Percentiles rank a stretch among this genome's conserved stretches.
These are phyloP conservation scores for Gryon sp. DNA, from an alignment of 1,140 invertebrate genomes.

Conservation along the genomic window DNA sequence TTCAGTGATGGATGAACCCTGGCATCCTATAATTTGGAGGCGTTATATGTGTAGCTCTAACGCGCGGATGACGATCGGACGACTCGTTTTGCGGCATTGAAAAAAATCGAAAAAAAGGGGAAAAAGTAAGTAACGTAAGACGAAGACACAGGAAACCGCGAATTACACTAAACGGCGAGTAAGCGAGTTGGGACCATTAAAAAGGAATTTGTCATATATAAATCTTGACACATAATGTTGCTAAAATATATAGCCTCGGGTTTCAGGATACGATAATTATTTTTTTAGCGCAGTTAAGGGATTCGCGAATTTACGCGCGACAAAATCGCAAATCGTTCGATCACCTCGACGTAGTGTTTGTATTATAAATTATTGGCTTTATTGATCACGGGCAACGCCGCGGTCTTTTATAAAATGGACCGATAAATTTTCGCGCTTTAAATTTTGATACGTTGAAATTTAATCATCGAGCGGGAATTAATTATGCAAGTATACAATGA, in stretches of 20 bases:
- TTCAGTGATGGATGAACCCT: slow-evolving; percentile 75
- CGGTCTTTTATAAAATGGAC: background rate
- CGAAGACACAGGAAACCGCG: slow-evolving; percentile 45
- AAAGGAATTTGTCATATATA: slow-evolving; percentile 48
- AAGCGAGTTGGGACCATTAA: slow-evolving; percentile 35
- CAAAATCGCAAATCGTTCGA: slow-evolving; percentile 62
- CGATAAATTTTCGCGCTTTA: slow-evolving; percentile 17
- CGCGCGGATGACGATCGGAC: slow-evolving; percentile 64
- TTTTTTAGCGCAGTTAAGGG: slow-evolving; percentile 65
- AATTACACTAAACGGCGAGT: slow-evolving; percentile 46
- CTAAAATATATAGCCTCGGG: background rate
- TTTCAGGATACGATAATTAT: slow-evolving; percentile 66
- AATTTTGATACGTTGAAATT: slow-evolving; percentile 6
- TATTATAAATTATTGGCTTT: slow-evolving; percentile 29
- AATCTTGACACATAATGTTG: background rate
- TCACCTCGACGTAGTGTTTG: slow-evolving; percentile 9
- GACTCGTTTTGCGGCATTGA: slow-evolving; percentile 37
- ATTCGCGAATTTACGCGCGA: slow-evolving; percentile 61
- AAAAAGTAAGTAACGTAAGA: too few species aligned
- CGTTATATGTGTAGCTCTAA: slow-evolving; percentile 77
- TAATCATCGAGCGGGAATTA: slow-evolving; percentile 7
- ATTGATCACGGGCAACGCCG: slow-evolving; percentile 14
- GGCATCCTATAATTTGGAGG: slow-evolving; percentile 78
- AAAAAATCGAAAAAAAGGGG: too few species aligned
- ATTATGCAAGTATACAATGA: slow-evolving; percentile 3